A percentile compares a stretch with the other conserved stretches of the same genome.
Conservation (phyloP, 1,140 invertebrate genomes). For the Pachypsylla venusta region DNA sequence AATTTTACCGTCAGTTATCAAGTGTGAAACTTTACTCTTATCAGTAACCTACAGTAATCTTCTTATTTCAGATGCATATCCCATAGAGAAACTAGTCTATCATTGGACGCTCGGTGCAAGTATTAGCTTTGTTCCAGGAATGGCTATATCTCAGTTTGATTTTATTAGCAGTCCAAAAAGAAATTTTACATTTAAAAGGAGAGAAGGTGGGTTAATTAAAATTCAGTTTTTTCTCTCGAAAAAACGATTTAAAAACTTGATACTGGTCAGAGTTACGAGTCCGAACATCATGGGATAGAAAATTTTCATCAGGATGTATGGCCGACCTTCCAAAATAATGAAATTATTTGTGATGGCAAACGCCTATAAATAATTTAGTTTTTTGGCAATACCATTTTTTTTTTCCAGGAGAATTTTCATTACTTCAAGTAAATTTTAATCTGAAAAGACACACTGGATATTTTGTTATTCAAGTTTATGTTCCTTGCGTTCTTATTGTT, state of each 20-base stretch:
- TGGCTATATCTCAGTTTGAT: constrained; percentile 84
- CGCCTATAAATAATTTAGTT: background rate
- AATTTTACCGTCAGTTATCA: too few relatives aligned
- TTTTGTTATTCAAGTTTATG: constrained; percentile 77
- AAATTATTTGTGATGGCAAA: too few relatives aligned
- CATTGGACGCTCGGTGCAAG: constrained; percentile 70
- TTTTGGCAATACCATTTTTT: constrained; percentile 8
- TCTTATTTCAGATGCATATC: constrained; percentile 65
- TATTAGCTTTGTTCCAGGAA: constrained; percentile 72
- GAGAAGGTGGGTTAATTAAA: constrained; percentile 56
- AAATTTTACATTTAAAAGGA: constrained; percentile 56
- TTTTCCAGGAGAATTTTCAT: constrained; percentile 51
- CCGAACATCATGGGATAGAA: too few relatives aligned
- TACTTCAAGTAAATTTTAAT: constrained; percentile 66
- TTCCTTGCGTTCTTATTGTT: constrained; percentile 70
- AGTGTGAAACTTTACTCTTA: too few relatives aligned
- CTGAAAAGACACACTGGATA: constrained; percentile 73
- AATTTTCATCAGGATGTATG: too few relatives aligned
- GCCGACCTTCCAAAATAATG: too few relatives aligned
- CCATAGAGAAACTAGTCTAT: constrained; percentile 72
- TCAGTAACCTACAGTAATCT: too few relatives aligned
- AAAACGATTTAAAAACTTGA: too few relatives aligned
- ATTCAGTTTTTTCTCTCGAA: too few relatives aligned
- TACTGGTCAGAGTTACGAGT: too few relatives aligned
- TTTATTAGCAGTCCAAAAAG: constrained; percentile 69